Conservation (phyloP, 2,797 vertebrate genomes). For the Eulemur coronatus region DNA sequence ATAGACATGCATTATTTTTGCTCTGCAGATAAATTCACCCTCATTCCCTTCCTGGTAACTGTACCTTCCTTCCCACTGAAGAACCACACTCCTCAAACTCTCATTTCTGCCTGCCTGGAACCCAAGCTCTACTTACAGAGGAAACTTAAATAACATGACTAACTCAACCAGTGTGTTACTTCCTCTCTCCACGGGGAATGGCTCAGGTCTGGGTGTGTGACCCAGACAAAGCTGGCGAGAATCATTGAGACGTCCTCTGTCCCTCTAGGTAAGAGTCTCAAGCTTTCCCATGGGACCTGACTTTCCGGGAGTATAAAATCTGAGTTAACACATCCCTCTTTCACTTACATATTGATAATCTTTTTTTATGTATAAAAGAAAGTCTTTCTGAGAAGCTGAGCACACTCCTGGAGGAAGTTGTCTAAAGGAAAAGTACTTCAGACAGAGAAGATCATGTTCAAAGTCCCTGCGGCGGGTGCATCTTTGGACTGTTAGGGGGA, state of each 20-base stretch:
- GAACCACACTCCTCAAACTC: neutral
- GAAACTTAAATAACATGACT: accelerated
- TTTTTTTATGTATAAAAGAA: neutral
- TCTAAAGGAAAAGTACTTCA: neutral
- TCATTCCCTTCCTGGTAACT: neutral
- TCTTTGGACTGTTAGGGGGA: too few species aligned
- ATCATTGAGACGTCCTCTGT: accelerated
- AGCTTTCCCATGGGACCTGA: too few species aligned
- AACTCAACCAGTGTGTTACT: neutral
- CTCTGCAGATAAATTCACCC: neutral
- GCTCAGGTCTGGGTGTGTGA: neutral
- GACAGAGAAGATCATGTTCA: neutral
- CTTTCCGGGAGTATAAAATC: neutral
- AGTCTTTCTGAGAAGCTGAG: neutral
- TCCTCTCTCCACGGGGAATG: neutral
- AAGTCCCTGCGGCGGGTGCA: accelerated
- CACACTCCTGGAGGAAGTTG: neutral
- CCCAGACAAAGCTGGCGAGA: neutral
- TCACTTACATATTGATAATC: neutral
- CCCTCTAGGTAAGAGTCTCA: neutral
- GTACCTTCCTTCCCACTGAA: neutral
- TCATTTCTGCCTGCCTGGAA: neutral
- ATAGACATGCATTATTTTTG: neutral
- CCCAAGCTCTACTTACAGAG: neutral
- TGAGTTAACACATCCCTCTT: too few species aligned